These are phyloP conservation scores for Aspiorhynchus laticeps DNA, from an alignment of 2,113 vertebrate genomes.

Conservation along the genomic window DNA sequence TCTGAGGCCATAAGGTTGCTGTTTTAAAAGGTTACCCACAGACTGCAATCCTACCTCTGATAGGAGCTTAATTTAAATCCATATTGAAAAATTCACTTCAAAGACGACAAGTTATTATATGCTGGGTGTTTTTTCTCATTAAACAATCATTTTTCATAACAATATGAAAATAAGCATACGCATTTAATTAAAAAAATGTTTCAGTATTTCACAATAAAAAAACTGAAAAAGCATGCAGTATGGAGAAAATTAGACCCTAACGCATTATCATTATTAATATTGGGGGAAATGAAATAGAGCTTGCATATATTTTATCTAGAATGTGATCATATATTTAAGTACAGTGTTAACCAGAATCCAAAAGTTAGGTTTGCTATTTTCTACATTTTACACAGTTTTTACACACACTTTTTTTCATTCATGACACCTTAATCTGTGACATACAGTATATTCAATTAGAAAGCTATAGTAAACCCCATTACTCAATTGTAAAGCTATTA, in stretches of 20 bases:
- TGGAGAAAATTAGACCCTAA: conserved; percentile 7
- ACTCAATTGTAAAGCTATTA: neutral
- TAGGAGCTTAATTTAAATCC: conserved; percentile 44
- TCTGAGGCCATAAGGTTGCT: conserved; percentile 47
- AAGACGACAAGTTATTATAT: conserved; percentile 19
- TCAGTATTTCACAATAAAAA: conserved; percentile 11
- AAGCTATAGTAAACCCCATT: neutral
- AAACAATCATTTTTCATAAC: conserved; percentile 3
- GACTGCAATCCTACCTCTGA: conserved; percentile 35
- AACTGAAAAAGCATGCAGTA: neutral
- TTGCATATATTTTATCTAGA: neutral
- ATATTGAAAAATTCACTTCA: conserved; percentile 44
- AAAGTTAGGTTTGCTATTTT: neutral
- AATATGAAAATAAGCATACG: conserved; percentile 19
- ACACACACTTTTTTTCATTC: neutral
- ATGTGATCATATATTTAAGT: neutral
- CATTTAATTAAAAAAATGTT: conserved; percentile 4
- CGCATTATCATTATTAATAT: neutral
- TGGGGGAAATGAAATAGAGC: neutral
- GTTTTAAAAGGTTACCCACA: conserved; percentile 53
- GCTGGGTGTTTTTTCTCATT: neutral
- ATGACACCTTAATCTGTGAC: neutral
- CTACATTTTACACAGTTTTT: neutral
- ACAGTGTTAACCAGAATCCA: neutral
- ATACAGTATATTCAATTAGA: conserved; percentile 7